phyloP scores from a whole-genome alignment of 2,797 vertebrate genomes.

The Carcharodon carcharias region DNA sequence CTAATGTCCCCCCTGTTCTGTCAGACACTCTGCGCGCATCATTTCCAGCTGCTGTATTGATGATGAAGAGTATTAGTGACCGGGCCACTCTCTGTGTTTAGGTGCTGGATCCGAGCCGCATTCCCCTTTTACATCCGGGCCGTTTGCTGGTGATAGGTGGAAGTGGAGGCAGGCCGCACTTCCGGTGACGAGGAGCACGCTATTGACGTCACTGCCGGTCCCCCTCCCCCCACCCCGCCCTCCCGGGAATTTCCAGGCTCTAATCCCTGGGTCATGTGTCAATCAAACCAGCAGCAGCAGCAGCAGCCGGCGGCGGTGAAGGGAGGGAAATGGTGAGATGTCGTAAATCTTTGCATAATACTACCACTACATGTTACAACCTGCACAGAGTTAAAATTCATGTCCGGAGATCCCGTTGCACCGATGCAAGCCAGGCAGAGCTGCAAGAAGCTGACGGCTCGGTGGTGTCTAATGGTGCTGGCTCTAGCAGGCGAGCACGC shows the following conservation, averaged over 20 bases:
- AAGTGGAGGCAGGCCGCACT: neutral
- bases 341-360: constrained; percentile 63
- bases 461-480: constrained; percentile 47
- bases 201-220: neutral
- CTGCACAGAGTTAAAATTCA: constrained; percentile 72
- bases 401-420: constrained; percentile 61
- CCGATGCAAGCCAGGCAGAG: constrained; percentile 51
- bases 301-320: constrained; percentile 49
- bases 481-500: constrained; percentile 59
- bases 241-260: constrained; percentile 46
- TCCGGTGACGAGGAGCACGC: neutral
- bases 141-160: neutral
- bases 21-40: too few relatives aligned
- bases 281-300: constrained; percentile 65
- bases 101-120: neutral
- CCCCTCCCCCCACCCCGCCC: constrained; percentile 39
- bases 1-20: too few relatives aligned
- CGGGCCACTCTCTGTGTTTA: neutral
- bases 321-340: constrained; percentile 82
- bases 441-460: constrained; percentile 48
- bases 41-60: neutral
- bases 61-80: neutral
- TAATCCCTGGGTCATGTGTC: constrained; percentile 67
- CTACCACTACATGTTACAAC: constrained; percentile 59
- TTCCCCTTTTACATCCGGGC: neutral